Evolutionary conservation across 2,888 invertebrate genomes (phyloP), one percentile per base, ranked within the genome.

Genomic region (Dexiosoma caninum): DNA sequence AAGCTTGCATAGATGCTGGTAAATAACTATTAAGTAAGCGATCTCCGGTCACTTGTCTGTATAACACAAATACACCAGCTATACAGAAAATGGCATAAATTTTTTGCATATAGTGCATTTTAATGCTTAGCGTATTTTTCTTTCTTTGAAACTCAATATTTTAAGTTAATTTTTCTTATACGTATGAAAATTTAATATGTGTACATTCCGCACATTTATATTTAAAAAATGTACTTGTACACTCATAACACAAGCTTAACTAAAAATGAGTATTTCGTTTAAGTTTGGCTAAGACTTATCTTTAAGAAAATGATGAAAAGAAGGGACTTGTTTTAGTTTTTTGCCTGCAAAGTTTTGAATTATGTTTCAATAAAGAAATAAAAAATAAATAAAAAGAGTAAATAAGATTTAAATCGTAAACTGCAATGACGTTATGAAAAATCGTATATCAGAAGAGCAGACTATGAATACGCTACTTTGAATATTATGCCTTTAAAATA

Each of bases 1-100:
- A 78, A 2, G 89, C 89, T 82, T 91, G 91, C 90, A 90, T 91
- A 12, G 87, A 87, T 3, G 90, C 88, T 51, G 90, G 89, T 77
- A 91, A 83, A 82, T 90, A 90, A 78, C 87, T 90, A 19, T 86
- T 85, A 30, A 89, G 83, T 59, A 90, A 84, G 76, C 85, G 85
- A 35, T 85, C 85, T 16, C 85, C 84, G 59, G 83, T 35, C n/a
- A 69, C 62, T 19, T 71, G 53, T 4, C 9, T 12, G 46, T 40
- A 49, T 37, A 44, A 21, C 9, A 81, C 27, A 37, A 30, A 7
- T 9, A 23, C 16, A 44, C 49, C n/a, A 7, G 42, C 53, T 35
- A 66, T 16, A 23, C 23, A 57, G n/a, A 53, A 10, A 30, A 64
- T 1, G 2, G 32, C 30, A 32, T 19, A 53, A 32, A 57, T 10